A percentile compares a stretch with the other conserved stretches of the same genome.
Conservation (phyloP, 2,797 vertebrate species). For the Malacoctenus gilli region DNA sequence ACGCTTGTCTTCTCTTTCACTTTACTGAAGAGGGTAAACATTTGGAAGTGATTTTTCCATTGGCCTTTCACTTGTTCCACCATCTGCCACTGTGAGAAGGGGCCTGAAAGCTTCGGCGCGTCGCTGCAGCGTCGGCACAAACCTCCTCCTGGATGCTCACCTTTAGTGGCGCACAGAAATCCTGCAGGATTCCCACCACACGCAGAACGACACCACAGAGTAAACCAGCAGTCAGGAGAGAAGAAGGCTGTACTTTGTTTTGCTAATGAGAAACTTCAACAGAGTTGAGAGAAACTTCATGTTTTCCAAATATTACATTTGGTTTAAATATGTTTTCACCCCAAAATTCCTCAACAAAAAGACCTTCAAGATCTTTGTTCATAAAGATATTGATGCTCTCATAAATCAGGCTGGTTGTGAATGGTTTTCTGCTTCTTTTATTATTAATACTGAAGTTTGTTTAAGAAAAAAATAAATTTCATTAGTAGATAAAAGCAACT, state of each 20-base stretch:
- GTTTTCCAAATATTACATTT: neutral
- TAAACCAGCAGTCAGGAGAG: slow-evolving; percentile 25
- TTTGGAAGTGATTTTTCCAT: slow-evolving; percentile 73
- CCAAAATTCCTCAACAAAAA: too few relatives aligned
- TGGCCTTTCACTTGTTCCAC: slow-evolving; percentile 53
- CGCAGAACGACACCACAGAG: slow-evolving; percentile 11
- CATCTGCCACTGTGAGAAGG: slow-evolving; percentile 43
- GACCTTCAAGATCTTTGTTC: too few relatives aligned
- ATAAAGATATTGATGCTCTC: too few relatives aligned
- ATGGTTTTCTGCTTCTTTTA: too few relatives aligned
- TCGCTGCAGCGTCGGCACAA: slow-evolving; percentile 34
- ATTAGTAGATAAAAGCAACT: too few relatives aligned
- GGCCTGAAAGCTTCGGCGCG: slow-evolving; percentile 35
- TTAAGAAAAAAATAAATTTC: too few relatives aligned
- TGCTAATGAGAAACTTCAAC: slow-evolving; percentile 34
- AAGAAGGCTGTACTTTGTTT: slow-evolving; percentile 4
- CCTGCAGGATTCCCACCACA: slow-evolving; percentile 37
- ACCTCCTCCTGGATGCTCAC: slow-evolving; percentile 36
- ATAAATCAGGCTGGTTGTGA: too few relatives aligned
- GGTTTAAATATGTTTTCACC: slow-evolving; percentile 3
- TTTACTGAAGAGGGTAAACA: slow-evolving; percentile 63
- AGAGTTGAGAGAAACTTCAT: slow-evolving; percentile 29
- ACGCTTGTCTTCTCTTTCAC: slow-evolving; percentile 56
- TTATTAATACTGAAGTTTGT: too few relatives aligned
- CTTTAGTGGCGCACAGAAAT: slow-evolving; percentile 25